Conservation (phyloP, 2,113 vertebrate species). For the Ceyx cyanopectus region DNA sequence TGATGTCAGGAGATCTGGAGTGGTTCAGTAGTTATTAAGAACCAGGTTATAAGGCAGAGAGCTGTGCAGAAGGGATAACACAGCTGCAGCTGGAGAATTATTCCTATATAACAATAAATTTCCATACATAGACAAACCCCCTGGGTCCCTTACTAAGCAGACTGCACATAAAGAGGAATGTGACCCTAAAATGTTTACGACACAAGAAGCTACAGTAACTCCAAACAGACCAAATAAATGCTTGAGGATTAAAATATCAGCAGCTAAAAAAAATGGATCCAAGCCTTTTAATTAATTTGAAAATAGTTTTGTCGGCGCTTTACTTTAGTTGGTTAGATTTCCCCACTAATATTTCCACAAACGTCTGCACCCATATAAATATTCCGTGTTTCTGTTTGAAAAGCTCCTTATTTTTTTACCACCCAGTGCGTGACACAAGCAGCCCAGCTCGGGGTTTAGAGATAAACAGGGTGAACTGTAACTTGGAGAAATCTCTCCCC, state of each 20-base stretch:
- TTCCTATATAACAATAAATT: neutral
- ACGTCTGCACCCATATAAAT: constrained; percentile 25
- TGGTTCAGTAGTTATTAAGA: neutral
- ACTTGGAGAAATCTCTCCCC: neutral
- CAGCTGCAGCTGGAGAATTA: neutral
- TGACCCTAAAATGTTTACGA: constrained; percentile 40
- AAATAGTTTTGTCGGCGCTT: neutral
- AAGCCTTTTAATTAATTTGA: constrained; percentile 22
- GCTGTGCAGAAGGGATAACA: neutral
- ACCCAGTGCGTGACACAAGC: constrained; percentile 7
- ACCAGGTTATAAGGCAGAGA: neutral
- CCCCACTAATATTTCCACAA: constrained; percentile 40
- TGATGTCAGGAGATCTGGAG: neutral
- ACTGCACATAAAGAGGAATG: neutral
- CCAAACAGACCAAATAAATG: constrained; percentile 25
- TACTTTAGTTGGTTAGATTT: neutral
- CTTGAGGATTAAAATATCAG: constrained; percentile 18
- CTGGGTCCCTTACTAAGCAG: neutral
- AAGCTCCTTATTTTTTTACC: constrained; percentile 20
- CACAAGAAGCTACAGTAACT: constrained; percentile 16
- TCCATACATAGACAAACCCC: neutral
- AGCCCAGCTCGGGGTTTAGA: neutral
- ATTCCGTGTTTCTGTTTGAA: constrained; percentile 36
- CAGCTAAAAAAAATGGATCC: neutral
- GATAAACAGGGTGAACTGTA: constrained; percentile 24